A percentile compares a stretch with the other conserved stretches of the same genome.
These are phyloP conservation scores for Phenganax subtilis DNA, from an alignment of 92 coral and sea anemone species.

Conservation along the genomic window DNA sequence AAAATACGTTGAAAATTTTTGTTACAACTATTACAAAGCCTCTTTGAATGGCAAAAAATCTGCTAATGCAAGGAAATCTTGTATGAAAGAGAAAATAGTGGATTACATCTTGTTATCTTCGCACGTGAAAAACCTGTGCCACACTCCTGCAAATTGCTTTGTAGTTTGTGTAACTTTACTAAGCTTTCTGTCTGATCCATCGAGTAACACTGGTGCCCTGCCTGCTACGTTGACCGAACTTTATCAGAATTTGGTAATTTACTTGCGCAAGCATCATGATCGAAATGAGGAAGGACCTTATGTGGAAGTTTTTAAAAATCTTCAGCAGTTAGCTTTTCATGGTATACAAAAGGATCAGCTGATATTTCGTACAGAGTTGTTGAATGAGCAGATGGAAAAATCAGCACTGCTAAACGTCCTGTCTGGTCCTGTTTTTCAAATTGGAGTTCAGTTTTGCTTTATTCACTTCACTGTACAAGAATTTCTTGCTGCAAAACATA, in stretches of 20 bases:
- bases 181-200: not conserved
- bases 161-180: slow-evolving; percentile 37
- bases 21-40: slow-evolving; percentile 9
- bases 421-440: not conserved
- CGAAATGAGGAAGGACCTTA: not conserved
- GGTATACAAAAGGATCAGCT: not conserved
- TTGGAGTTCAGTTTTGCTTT: not conserved
- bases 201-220: not conserved
- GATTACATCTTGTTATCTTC: slow-evolving; percentile 25
- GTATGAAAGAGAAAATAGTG: slow-evolving; percentile 21
- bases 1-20: slow-evolving; percentile 40
- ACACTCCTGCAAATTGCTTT: slow-evolving; percentile 55
- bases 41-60: no score
- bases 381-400: not conserved
- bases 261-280: not conserved
- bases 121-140: slow-evolving; percentile 43
- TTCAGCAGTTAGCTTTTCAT: not conserved
- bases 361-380: not conserved
- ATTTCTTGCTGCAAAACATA: no score
- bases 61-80: no score
- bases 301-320: not conserved
- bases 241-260: not conserved
- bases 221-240: slow-evolving; percentile 5
- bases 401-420: not conserved
- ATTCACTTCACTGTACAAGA: no score